phyloP scores from a whole-genome alignment of 2,113 vertebrate genomes.

The Chaetura pelagica region DNA sequence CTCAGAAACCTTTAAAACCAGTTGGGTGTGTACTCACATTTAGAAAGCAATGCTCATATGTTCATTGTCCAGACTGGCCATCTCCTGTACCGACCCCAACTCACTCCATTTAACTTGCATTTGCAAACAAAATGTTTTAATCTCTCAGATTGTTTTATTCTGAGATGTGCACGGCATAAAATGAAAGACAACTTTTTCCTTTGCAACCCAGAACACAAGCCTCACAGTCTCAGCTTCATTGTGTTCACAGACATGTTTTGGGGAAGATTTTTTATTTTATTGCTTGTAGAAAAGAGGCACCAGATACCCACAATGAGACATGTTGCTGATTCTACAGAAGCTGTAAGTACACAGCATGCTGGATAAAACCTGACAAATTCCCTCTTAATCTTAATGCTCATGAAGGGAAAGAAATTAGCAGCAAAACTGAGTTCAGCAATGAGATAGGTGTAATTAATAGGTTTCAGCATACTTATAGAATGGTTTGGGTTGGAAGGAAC shows the following conservation, averaged over 20 bases:
- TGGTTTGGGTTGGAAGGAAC: too few species aligned
- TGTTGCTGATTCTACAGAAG: background rate
- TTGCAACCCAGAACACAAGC: background rate
- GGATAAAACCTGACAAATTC: background rate
- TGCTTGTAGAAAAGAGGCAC: background rate
- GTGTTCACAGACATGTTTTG: rapidly evolving
- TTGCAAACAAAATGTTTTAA: background rate
- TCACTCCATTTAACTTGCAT: background rate
- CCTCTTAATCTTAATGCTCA: background rate
- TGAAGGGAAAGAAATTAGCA: background rate
- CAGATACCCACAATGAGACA: background rate
- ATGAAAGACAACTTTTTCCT: background rate
- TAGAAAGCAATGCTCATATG: background rate
- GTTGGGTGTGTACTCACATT: rapidly evolving
- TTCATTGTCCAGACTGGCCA: background rate
- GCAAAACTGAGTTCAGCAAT: background rate
- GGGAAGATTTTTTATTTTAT: background rate
- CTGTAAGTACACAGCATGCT: rapidly evolving
- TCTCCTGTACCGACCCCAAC: background rate
- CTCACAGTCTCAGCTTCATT: background rate
- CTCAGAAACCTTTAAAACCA: background rate
- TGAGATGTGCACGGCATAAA: rapidly evolving
- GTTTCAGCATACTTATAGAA: background rate
- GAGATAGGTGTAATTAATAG: background rate
- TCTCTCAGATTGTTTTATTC: background rate